Percentiles rank a stretch among this genome's conserved stretches.
Conservation (phyloP, 2,888 invertebrate genomes). For the Frankliniella intonsa region DNA sequence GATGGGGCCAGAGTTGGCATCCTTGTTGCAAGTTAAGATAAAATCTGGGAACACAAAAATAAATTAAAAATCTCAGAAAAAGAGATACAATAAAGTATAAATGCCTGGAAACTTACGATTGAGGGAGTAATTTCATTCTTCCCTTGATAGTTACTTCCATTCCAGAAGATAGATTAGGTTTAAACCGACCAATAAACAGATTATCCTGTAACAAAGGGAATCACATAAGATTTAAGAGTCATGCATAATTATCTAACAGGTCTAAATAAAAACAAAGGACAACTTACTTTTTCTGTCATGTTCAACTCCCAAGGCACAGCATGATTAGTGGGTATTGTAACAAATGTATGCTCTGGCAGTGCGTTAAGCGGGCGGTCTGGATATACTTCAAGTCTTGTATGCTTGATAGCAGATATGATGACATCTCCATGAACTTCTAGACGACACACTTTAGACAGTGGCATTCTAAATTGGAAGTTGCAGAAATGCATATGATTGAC, state of each 20-base stretch:
- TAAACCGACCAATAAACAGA: not conserved
- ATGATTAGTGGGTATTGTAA: not conserved
- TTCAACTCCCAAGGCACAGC: not conserved
- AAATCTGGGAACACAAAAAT: not conserved
- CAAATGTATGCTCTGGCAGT: not conserved
- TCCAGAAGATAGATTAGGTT: not conserved
- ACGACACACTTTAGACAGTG: not conserved
- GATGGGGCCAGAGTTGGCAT: not conserved
- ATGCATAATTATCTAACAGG: no score
- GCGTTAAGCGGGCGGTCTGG: not conserved
- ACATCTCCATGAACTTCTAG: not conserved
- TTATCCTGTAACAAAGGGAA: not conserved
- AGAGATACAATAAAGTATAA: not conserved
- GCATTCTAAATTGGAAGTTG: constrained; percentile 1
- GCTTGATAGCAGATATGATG: not conserved
- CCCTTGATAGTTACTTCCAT: not conserved
- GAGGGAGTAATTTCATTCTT: not conserved
- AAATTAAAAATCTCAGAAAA: not conserved
- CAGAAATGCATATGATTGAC: not conserved
- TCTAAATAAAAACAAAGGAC: not conserved
- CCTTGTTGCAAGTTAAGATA: constrained; percentile 8
- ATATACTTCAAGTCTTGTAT: not conserved
- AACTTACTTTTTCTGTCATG: not conserved
- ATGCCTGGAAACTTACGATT: not conserved
- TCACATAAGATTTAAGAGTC: not conserved